Evolutionary conservation across 1,140 invertebrate species (phyloP), one percentile per base, ranked within the genome.

Genomic region (Hyles vespertilio): DNA sequence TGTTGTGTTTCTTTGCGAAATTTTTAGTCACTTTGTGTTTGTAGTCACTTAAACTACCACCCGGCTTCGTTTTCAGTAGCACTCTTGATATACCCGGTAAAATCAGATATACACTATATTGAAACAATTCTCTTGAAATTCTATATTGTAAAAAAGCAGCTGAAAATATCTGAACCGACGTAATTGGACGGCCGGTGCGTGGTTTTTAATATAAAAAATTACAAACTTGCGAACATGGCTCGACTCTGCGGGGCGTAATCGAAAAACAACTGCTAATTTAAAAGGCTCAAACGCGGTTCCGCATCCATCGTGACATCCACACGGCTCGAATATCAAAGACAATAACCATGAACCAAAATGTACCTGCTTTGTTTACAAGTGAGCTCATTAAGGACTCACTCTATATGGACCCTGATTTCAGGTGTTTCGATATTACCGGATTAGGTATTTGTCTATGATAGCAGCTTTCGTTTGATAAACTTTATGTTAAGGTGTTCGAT

Each of bases 301-400:
- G 36, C 36, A 45, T 43, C 34, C 51, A 47, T 51, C 54, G 9
- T 5, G 12, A 36, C 36, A 56, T 59, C 53, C 51, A 58, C 49
- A 56, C 65, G 65, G 58, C 61, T 68, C 65, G 68, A 54, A 66
- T 64, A 68, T 73, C 71, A 73, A 70, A 73, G 67, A 68, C 67
- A 65, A 67, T 62, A 40, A 48, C 43, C 44, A 51, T 61, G 43
- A 65, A 50, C 67, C 64, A 62, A 64, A 73, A 65, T 58, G 58
- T 67, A 70, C 68, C 51, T 63, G 67, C 65, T 68, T 73, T 70
- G 71, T 73, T 73, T 67, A 66, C 67, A 64, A 73, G 68, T 61
- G 63, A 61, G 63, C 67, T 73, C 71, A 73, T 73, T 70, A 73
- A 64, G 59, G 57, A 61, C 57, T 59, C 58, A 60, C 63, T 53